A percentile compares a stretch with the other conserved stretches of the same genome.
phyloP scores from a whole-genome alignment of 2,888 invertebrate species.

The Drosophila aldrichi region DNA sequence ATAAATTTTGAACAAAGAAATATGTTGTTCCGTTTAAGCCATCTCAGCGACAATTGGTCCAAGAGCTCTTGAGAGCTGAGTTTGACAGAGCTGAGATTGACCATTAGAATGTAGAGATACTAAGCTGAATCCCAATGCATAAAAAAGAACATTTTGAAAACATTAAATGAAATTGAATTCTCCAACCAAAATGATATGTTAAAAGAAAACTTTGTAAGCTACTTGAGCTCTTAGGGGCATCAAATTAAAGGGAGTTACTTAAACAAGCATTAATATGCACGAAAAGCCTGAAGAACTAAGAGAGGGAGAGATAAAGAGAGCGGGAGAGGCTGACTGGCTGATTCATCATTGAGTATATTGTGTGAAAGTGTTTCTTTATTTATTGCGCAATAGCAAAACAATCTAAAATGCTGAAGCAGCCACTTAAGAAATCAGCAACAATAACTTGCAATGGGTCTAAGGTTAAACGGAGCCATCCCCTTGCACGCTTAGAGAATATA shows the following conservation, averaged over 20 bases:
- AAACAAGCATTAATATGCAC: constrained; percentile 50
- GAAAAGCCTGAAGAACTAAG: constrained; percentile 11
- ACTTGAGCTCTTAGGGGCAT: background rate
- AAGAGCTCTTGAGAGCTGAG: too few relatives aligned
- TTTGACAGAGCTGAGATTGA: background rate
- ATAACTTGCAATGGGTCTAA: constrained; percentile 53
- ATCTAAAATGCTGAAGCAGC: constrained; percentile 56
- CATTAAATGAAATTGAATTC: constrained; percentile 2
- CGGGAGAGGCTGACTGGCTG: constrained; percentile 11
- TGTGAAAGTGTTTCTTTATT: constrained; percentile 54
- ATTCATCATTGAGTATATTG: constrained; percentile 57
- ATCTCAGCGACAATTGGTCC: too few relatives aligned
- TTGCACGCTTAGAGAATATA: background rate
- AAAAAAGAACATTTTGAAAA: background rate
- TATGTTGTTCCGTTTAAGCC: too few relatives aligned
- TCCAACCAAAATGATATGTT: background rate
- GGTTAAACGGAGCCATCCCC: constrained; percentile 30
- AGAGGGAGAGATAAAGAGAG: too few relatives aligned
- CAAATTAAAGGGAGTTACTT: constrained; percentile 5
- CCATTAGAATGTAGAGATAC: background rate
- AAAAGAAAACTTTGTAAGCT: background rate
- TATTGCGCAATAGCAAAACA: constrained; percentile 54
- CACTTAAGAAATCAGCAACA: constrained; percentile 73
- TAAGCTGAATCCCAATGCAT: background rate
- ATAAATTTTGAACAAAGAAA: too few relatives aligned